Conservation (phyloP, 2,113 vertebrate genomes). For the Cranoglanis bouderius region DNA sequence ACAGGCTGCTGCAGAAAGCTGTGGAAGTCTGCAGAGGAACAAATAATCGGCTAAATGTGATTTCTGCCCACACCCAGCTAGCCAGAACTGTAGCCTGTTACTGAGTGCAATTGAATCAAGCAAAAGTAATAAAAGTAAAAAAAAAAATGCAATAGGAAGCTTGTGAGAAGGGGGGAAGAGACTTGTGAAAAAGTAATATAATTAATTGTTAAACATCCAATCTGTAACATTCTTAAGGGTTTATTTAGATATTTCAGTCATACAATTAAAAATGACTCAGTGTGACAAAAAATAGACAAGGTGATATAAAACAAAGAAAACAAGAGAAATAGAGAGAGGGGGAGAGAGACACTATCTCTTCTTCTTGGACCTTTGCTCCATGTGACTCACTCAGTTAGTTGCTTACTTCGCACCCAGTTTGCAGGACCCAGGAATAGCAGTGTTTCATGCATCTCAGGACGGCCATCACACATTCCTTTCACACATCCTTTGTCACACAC, state of each 20-base stretch:
- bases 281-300: constrained; percentile 9
- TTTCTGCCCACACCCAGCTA: constrained; percentile 53
- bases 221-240: background rate
- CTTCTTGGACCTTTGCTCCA: constrained; percentile 23
- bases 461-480: constrained; percentile 45
- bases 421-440: constrained; percentile 41
- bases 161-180: background rate
- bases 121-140: constrained; percentile 39
- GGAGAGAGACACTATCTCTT: constrained; percentile 2
- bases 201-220: background rate
- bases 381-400: constrained; percentile 48
- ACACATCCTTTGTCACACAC: constrained; percentile 37
- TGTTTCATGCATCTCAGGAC: constrained; percentile 43
- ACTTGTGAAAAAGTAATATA: background rate
- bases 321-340: background rate
- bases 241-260: constrained; percentile 18
- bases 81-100: constrained; percentile 53
- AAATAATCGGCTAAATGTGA: constrained; percentile 51
- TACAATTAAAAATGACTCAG: background rate
- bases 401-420: constrained; percentile 53
- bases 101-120: constrained; percentile 46
- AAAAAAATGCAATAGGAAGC: background rate
- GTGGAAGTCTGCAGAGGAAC: constrained; percentile 50
- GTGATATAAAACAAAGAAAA: constrained; percentile 10
- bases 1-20: constrained; percentile 35